Base-by-base conservation (phyloP, 1,140 invertebrate genomes). In the Apocrypta bakeri region DNA sequence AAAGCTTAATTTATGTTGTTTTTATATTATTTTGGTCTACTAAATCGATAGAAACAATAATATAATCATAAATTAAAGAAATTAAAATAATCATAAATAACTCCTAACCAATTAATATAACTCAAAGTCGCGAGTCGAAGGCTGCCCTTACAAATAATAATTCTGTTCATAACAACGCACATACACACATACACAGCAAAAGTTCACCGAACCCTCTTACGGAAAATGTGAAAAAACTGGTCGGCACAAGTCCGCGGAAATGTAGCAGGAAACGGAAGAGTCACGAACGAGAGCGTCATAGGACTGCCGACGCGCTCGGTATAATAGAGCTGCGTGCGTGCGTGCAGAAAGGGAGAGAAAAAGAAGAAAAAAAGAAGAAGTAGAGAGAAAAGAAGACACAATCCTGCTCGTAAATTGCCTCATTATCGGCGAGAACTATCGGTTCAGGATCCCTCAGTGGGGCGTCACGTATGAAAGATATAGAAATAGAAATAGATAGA, bases 361-460 rank as follows among this genome's bases (percentile, higher is more conserved):
- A 4, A 9, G 25, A 24, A 24, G 27, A 24, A 27, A 24, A 24
- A 24, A 66, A 37, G 14, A n/a, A n/a, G n/a, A n/a, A n/a, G n/a
- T n/a, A n/a, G n/a, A n/a, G n/a, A n/a, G n/a, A n/a, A n/a, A n/a
- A n/a, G n/a, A n/a, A 8, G 29, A n/a, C 33, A 74, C 71, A 75
- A 48, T 61, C 71, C 40, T 4, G 79, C 79, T 73, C 79, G 61
- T 80, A 73, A 80, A 74, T 81, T 81, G 61, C 33, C 79, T 81
- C 33, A 75, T 81, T 81, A 81, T 81, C 71, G n/a, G 79, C 33
- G 29, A 29, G 11, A 3, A 14, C 31, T 48, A 81, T 73, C 69
- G n/a, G 71, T 25, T 74, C 56, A n/a, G 56, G 29, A 6, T 37
- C 11, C 21, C 1, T 42, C 7, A 42, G 12, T 14, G 11, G 1